Conservation (phyloP, 2,113 vertebrate genomes). For the Rhodinocichla rosea region DNA sequence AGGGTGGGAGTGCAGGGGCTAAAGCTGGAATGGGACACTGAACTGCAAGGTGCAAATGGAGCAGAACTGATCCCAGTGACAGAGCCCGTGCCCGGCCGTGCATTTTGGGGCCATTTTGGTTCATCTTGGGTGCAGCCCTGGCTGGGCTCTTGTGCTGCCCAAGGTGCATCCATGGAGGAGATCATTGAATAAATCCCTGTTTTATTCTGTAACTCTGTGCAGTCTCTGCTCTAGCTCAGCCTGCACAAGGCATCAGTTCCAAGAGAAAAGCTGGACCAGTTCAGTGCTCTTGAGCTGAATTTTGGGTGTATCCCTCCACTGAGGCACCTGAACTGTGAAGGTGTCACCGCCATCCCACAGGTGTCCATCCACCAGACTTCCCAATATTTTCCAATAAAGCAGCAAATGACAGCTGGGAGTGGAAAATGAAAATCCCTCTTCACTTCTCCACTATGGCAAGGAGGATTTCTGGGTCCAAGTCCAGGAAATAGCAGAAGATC, state of each 20-base stretch:
- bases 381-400: neutral
- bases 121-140: neutral
- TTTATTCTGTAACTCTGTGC: neutral
- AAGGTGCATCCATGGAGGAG: neutral
- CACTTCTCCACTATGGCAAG: neutral
- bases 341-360: neutral
- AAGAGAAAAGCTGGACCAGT: neutral
- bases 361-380: neutral
- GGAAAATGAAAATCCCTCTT: neutral
- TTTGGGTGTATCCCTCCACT: neutral
- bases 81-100: no score
- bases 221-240: neutral
- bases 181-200: neutral
- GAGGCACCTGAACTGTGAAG: neutral
- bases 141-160: neutral
- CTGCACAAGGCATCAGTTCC: neutral
- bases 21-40: neutral
- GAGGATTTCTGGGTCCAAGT: neutral
- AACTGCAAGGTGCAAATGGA: neutral
- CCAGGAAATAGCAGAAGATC: neutral
- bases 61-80: neutral
- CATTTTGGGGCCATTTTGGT: neutral
- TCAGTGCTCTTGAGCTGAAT: neutral
- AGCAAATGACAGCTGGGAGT: neutral
- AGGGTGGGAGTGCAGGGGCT: neutral